Evolutionary conservation across 2,113 vertebrate species (phyloP).

Genomic region (Poeciliopsis prolifica): DNA sequence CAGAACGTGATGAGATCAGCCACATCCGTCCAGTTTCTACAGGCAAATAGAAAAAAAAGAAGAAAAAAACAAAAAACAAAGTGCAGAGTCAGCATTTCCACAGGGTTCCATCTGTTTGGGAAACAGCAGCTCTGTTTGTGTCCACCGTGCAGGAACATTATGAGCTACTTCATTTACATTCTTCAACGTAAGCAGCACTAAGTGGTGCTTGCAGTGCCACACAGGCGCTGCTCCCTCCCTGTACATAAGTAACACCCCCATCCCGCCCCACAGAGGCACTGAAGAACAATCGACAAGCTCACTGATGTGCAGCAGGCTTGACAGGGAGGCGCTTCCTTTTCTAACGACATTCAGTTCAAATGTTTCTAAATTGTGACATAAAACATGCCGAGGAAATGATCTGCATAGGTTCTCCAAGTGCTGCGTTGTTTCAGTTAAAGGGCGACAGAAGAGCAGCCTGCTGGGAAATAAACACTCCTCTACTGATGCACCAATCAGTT

Average conservation of each 20-base stretch:
- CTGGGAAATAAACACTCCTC: too few species aligned
- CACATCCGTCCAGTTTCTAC: neutral
- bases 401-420: neutral
- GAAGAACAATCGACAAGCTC: slow-evolving; percentile 42
- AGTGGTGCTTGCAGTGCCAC: slow-evolving; percentile 7
- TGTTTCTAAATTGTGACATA: neutral
- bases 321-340: neutral
- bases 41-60: neutral
- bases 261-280: slow-evolving; percentile 36
- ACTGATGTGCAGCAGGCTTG: neutral
- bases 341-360: neutral
- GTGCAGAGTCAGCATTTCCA: too few species aligned
- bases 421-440: neutral
- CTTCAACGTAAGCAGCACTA: slow-evolving; percentile 11
- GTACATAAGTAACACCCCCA: too few species aligned
- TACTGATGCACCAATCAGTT: too few species aligned
- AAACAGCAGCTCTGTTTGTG: neutral
- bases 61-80: neutral
- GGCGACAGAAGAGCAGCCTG: neutral
- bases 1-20: neutral
- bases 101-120: neutral
- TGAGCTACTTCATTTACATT: slow-evolving; percentile 11
- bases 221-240: too few species aligned
- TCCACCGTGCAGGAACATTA: neutral
- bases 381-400: neutral